Evolutionary conservation across 2,888 invertebrate species (phyloP).

Genomic region (Caenorhabditis sulstoni): DNA sequence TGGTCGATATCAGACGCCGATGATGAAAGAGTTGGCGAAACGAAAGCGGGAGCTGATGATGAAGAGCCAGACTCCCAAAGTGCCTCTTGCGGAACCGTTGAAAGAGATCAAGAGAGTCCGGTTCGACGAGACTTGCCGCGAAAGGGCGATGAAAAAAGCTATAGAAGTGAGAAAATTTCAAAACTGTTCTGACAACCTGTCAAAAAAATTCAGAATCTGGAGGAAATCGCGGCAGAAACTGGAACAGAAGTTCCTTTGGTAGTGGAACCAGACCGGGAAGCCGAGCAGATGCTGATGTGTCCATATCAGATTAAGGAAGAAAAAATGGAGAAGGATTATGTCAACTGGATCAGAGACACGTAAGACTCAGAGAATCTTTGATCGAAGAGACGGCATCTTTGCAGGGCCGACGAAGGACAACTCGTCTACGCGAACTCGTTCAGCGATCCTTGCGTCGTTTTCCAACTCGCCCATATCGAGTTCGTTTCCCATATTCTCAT

Average conservation of each 20-base stretch:
- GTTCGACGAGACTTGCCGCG: conserved; percentile 8
- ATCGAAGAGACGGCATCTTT: too few species aligned
- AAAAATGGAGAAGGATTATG: neutral
- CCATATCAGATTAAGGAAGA: neutral
- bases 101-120: neutral
- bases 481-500: neutral
- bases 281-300: neutral
- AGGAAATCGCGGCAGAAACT: neutral
- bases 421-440: conserved; percentile 20
- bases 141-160: neutral
- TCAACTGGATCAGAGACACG: conserved; percentile 6
- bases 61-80: neutral
- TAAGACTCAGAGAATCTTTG: conserved; percentile 1
- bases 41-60: neutral
- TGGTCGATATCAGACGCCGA: neutral
- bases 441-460: conserved; percentile 14
- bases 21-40: conserved; percentile 18
- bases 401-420: conserved; percentile 37
- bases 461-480: conserved; percentile 27
- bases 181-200: too few species aligned
- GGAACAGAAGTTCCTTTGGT: neutral
- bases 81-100: too few species aligned
- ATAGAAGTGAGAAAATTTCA: conserved; percentile 1
- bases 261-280: neutral
- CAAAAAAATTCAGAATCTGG: conserved; percentile 3